phyloP scores from a whole-genome alignment of 2,888 invertebrate genomes.

The Cheilosia pagana region DNA sequence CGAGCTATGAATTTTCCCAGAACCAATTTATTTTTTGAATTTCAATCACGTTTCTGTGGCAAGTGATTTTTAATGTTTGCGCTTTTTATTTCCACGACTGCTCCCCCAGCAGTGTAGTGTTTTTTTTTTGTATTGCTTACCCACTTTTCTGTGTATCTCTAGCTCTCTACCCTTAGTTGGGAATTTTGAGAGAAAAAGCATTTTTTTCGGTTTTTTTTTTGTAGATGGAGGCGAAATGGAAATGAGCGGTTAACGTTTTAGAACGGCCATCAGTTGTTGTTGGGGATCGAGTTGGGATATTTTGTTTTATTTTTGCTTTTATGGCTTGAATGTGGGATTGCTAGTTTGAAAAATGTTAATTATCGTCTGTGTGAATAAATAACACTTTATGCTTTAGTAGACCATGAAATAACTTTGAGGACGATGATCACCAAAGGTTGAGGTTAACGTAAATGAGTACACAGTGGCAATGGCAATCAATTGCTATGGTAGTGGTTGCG shows the following conservation, averaged over 20 bases:
- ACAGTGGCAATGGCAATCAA: neutral
- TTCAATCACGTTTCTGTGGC: constrained; percentile 74
- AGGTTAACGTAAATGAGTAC: constrained; percentile 12
- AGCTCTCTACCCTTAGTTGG: constrained; percentile 17
- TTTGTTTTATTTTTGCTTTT: constrained; percentile 20
- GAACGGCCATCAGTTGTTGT: constrained; percentile 40
- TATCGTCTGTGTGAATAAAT: constrained; percentile 57
- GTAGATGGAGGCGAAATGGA: constrained; percentile 33
- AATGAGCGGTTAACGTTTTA: constrained; percentile 67
- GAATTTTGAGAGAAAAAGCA: neutral
- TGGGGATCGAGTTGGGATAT: constrained; percentile 27
- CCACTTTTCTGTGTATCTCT: constrained; percentile 9
- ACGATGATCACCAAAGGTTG: constrained; percentile 21
- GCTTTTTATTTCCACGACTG: constrained; percentile 59
- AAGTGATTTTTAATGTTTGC: constrained; percentile 75
- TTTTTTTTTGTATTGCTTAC: constrained; percentile 18
- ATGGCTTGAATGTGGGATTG: constrained; percentile 25
- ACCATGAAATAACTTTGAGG: constrained; percentile 65
- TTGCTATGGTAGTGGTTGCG: neutral
- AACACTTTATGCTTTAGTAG: constrained; percentile 53
- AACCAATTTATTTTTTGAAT: constrained; percentile 73
- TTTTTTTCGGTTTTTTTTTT: neutral
- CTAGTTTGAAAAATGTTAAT: constrained; percentile 50
- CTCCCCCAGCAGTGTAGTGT: neutral
- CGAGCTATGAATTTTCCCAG: constrained; percentile 72